A percentile compares a stretch with the other conserved stretches of the same genome.
Evolutionary conservation across 1,140 invertebrate genomes (phyloP).

Genomic region (Heliconius melpomene): DNA sequence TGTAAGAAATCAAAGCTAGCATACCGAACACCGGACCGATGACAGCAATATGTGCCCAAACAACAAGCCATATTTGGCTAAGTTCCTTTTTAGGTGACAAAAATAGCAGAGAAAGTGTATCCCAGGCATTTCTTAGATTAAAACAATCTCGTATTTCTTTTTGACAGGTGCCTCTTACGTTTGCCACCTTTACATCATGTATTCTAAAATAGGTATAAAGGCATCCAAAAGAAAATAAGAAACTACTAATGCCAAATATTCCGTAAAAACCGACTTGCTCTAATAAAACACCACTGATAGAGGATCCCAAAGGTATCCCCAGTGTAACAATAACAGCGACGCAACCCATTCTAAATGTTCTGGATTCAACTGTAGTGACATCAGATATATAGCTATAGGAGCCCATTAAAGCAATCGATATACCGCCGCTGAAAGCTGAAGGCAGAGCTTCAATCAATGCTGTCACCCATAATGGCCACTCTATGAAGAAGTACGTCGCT

Average conservation of each 20-base stretch:
- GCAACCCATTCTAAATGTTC: constrained; percentile 81
- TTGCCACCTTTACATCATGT: constrained; percentile 55
- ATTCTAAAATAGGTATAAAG: constrained; percentile 65
- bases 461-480: constrained; percentile 80
- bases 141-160: constrained; percentile 69
- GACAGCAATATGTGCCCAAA: constrained; percentile 75
- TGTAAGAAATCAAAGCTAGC: constrained; percentile 25
- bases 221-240: constrained; percentile 64
- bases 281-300: constrained; percentile 73
- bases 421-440: constrained; percentile 79
- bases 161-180: constrained; percentile 50
- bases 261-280: constrained; percentile 75
- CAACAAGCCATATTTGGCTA: constrained; percentile 67
- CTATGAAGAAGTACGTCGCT: constrained; percentile 77
- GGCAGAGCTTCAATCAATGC: constrained; percentile 80
- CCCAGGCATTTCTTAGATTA: constrained; percentile 71
- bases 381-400: constrained; percentile 82
- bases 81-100: constrained; percentile 60
- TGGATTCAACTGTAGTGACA: constrained; percentile 79
- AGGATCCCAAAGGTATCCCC: constrained; percentile 70
- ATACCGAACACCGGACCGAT: constrained; percentile 79
- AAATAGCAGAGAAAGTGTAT: constrained; percentile 75
- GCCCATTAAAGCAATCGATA: constrained; percentile 81
- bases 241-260: constrained; percentile 64
- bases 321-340: constrained; percentile 81